Evolutionary conservation across 2,113 vertebrate species (phyloP).

Genomic region (Campylomormyrus tamandua): DNA sequence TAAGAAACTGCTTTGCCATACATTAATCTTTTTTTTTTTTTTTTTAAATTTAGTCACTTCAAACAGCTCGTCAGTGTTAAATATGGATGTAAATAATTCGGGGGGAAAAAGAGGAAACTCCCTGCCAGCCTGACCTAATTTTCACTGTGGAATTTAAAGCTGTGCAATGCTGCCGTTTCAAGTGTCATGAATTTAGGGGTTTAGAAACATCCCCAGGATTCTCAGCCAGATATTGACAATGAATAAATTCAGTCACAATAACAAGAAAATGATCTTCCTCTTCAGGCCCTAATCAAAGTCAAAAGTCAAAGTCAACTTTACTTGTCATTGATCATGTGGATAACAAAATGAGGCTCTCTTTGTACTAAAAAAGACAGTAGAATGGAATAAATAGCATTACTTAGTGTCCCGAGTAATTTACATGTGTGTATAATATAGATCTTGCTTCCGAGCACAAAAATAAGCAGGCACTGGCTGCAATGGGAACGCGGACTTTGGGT

Average conservation of each 20-base stretch:
- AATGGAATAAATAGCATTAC: background rate
- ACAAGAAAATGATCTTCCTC: background rate
- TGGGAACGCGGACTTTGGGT: background rate
- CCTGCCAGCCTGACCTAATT: background rate
- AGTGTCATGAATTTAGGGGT: background rate
- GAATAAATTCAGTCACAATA: background rate
- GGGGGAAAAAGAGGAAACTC: background rate
- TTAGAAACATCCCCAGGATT: background rate
- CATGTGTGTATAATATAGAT: background rate
- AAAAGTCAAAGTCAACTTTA: background rate
- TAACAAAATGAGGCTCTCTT: background rate
- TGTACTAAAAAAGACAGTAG: background rate
- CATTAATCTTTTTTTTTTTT: background rate
- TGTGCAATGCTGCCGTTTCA: background rate
- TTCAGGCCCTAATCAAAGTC: background rate
- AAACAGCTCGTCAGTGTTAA: background rate
- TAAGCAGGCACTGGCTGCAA: background rate
- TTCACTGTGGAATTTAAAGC: background rate
- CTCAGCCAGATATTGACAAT: background rate
- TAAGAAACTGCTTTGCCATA: slow-evolving; percentile 8
- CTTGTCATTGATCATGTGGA: background rate
- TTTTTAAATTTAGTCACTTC: background rate
- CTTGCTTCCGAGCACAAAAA: background rate
- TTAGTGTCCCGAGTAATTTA: background rate
- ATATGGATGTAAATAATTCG: slow-evolving; percentile 14